Evolutionary conservation across 2,888 invertebrate species (phyloP).

Genomic region (Dexiosoma caninum): DNA sequence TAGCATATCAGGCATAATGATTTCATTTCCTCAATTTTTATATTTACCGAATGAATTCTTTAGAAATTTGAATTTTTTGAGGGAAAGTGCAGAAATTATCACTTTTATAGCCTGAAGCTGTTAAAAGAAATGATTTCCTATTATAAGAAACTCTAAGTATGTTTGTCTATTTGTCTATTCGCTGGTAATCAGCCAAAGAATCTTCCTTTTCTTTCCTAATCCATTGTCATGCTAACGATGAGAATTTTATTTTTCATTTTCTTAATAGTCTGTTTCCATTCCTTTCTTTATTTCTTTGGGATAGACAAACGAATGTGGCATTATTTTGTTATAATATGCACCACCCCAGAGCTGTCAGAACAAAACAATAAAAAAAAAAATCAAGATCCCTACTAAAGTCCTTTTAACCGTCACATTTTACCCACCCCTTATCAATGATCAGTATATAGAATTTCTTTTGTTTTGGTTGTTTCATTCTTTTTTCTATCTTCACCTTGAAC

Average conservation of each 20-base stretch:
- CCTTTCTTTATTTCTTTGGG: constrained; percentile 7
- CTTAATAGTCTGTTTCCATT: neutral
- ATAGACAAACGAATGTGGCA: constrained; percentile 30
- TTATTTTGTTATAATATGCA: constrained; percentile 44
- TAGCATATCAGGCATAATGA: constrained; percentile 45
- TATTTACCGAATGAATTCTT: constrained; percentile 29
- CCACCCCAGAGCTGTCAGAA: constrained; percentile 48
- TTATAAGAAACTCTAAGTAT: neutral
- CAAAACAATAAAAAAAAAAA: constrained; percentile 30
- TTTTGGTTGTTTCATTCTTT: constrained; percentile 39
- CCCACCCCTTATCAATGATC: constrained; percentile 43
- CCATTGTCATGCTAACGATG: constrained; percentile 64
- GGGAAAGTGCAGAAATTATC: constrained; percentile 57
- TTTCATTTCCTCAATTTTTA: neutral
- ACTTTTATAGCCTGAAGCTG: constrained; percentile 35
- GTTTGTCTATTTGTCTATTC: constrained; percentile 50
- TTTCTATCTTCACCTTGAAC: constrained; percentile 52
- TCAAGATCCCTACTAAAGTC: constrained; percentile 54
- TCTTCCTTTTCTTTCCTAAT: constrained; percentile 15
- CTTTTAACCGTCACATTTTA: constrained; percentile 50
- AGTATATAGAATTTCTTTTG: constrained; percentile 16
- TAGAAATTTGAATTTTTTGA: neutral
- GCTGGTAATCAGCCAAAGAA: constrained; percentile 19
- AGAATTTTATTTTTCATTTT: constrained; percentile 46
- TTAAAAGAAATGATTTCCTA: constrained; percentile 20